These are phyloP conservation scores for Diarsia mendica DNA, from an alignment of 2,888 invertebrate genomes.

Conservation along the genomic window DNA sequence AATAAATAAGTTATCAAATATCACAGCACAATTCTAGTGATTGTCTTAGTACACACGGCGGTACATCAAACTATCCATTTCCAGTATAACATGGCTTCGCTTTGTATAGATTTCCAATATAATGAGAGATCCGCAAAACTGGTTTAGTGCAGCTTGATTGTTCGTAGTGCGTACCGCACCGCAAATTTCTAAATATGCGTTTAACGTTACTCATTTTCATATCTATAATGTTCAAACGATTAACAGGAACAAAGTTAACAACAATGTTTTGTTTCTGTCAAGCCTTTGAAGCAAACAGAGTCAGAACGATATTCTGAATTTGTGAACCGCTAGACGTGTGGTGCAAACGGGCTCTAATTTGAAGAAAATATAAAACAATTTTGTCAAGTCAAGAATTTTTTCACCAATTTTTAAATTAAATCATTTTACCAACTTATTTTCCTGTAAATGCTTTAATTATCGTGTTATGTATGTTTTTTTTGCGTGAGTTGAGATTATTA, in stretches of 20 bases:
- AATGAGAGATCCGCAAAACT: too few relatives aligned
- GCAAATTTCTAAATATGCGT: not conserved
- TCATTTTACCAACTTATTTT: too few relatives aligned
- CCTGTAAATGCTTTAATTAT: not conserved
- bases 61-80: too few relatives aligned
- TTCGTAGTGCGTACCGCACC: not conserved
- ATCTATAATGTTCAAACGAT: not conserved
- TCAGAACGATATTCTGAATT: not conserved
- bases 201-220: not conserved
- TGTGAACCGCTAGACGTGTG: not conserved
- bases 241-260: not conserved
- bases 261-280: not conserved
- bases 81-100: too few relatives aligned
- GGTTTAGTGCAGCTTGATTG: too few relatives aligned
- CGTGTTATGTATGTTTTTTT: not conserved
- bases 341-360: not conserved
- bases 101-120: too few relatives aligned
- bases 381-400: not conserved
- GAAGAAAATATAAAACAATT: constrained; percentile 3
- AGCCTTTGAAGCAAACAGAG: not conserved
- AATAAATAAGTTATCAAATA: constrained; percentile 65
- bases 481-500: constrained; percentile 9
- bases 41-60: constrained; percentile 1
- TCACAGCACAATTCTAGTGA: constrained; percentile 67
- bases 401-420: too few relatives aligned